Evolutionary conservation across 2,888 invertebrate genomes (phyloP).

Genomic region (Xestia sexstrigata): DNA sequence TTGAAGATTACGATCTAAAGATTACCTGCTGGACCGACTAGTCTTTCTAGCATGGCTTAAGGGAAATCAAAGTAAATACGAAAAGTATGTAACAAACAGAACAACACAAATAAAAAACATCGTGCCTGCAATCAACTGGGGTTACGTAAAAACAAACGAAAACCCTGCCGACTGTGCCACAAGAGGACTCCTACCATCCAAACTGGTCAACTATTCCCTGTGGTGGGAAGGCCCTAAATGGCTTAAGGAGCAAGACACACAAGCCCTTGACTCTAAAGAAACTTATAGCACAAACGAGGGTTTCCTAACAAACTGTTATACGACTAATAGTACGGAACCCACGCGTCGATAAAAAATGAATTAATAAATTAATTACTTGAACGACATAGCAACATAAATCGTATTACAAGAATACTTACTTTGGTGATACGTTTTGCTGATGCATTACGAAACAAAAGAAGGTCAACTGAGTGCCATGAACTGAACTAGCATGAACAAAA

Average conservation of each 20-base stretch:
- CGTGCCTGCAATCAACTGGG: not conserved
- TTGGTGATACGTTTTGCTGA: not conserved
- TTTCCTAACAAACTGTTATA: conserved; percentile 1
- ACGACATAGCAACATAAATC: not conserved
- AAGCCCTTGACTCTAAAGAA: not conserved
- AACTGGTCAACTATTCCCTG: not conserved
- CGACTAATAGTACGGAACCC: conserved; percentile 12
- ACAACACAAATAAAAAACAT: not conserved
- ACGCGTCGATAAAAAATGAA: not conserved
- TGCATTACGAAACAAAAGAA: not conserved
- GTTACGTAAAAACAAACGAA: conserved; percentile 12
- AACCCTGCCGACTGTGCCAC: conserved; percentile 10
- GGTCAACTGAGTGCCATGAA: not conserved
- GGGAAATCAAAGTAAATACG: too few relatives aligned
- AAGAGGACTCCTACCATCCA: not conserved
- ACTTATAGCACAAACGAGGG: conserved; percentile 4
- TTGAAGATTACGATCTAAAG: too few relatives aligned
- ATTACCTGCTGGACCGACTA: too few relatives aligned
- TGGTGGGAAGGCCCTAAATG: conserved; percentile 13
- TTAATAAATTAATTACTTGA: not conserved
- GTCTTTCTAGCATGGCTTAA: too few relatives aligned
- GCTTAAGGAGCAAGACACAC: conserved; percentile 3
- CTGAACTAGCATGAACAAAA: too few relatives aligned
- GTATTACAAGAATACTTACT: not conserved
- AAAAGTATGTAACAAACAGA: conserved; percentile 2